Evolutionary conservation across 2,797 vertebrate species (phyloP).

Genomic region (Austrolebias charrua): DNA sequence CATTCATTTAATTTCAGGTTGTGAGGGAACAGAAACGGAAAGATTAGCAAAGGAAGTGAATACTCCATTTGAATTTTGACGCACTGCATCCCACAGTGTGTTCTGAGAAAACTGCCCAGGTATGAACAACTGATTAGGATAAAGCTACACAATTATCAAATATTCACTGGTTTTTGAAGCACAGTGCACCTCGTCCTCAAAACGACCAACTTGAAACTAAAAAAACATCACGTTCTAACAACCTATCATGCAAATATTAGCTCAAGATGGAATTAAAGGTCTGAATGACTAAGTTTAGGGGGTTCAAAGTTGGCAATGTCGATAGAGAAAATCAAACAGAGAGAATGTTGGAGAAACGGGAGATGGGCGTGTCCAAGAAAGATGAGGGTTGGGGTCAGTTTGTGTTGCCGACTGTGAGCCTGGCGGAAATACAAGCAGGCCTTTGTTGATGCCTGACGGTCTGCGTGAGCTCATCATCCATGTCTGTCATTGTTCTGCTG

Average conservation of each 20-base stretch:
- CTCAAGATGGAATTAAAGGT: background rate
- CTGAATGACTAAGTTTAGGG: background rate
- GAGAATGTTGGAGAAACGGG: background rate
- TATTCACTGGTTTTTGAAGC: too few relatives aligned
- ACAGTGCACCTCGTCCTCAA: too few relatives aligned
- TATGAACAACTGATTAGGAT: too few relatives aligned
- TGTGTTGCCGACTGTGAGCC: slow-evolving; percentile 39
- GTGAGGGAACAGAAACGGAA: too few relatives aligned
- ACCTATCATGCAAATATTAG: background rate
- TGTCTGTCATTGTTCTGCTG: slow-evolving; percentile 70
- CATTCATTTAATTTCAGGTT: too few relatives aligned
- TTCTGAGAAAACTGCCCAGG: too few relatives aligned
- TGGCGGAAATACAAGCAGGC: slow-evolving; percentile 46
- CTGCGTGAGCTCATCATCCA: slow-evolving; percentile 73
- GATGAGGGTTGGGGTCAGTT: slow-evolving; percentile 44
- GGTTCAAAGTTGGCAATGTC: background rate
- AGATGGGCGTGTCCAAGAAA: slow-evolving; percentile 12
- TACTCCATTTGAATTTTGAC: too few relatives aligned
- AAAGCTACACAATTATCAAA: too few relatives aligned
- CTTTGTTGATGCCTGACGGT: slow-evolving; percentile 68
- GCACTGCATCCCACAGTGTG: too few relatives aligned
- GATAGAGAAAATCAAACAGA: slow-evolving; percentile 5
- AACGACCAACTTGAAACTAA: too few relatives aligned
- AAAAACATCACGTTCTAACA: background rate
- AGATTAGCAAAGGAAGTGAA: too few relatives aligned